Conservation (phyloP, 2,888 invertebrate genomes). For the Ophion obscuratus region DNA sequence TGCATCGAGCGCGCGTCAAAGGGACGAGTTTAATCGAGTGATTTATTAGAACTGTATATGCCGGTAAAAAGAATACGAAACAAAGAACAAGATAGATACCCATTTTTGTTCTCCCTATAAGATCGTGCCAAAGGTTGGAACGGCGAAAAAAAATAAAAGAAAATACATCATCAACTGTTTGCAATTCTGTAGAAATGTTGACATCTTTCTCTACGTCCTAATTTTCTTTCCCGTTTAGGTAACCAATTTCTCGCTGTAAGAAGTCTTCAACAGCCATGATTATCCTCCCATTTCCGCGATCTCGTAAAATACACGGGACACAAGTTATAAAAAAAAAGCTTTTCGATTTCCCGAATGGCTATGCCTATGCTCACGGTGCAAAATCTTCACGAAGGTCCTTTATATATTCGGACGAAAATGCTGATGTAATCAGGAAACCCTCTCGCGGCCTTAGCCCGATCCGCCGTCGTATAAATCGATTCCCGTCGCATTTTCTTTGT, state of each 20-base stretch:
- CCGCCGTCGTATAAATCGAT: too few species aligned
- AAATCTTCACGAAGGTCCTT: too few species aligned
- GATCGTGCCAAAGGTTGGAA: too few species aligned
- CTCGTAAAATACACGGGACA: neutral
- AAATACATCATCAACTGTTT: too few species aligned
- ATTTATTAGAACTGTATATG: slow-evolving; percentile 28
- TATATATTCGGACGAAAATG: too few species aligned
- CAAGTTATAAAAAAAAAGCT: neutral
- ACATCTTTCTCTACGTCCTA: too few species aligned
- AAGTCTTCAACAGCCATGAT: neutral
- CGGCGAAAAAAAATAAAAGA: too few species aligned
- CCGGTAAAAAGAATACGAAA: neutral
- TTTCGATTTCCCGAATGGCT: slow-evolving; percentile 23
- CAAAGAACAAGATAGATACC: neutral
- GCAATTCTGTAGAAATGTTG: too few species aligned
- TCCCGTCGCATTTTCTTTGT: too few species aligned
- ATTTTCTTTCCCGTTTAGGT: too few species aligned
- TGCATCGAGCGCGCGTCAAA: slow-evolving; percentile 14
- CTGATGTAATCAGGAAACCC: neutral
- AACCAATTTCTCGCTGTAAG: too few species aligned
- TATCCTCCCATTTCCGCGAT: neutral
- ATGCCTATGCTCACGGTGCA: too few species aligned
- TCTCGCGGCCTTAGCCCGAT: neutral
- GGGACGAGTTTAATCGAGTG: slow-evolving; percentile 26
- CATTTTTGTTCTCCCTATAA: neutral